A percentile compares a stretch with the other conserved stretches of the same genome.
phyloP scores from a whole-genome alignment of 1,140 invertebrate genomes.

The Agrypnia vestita region DNA sequence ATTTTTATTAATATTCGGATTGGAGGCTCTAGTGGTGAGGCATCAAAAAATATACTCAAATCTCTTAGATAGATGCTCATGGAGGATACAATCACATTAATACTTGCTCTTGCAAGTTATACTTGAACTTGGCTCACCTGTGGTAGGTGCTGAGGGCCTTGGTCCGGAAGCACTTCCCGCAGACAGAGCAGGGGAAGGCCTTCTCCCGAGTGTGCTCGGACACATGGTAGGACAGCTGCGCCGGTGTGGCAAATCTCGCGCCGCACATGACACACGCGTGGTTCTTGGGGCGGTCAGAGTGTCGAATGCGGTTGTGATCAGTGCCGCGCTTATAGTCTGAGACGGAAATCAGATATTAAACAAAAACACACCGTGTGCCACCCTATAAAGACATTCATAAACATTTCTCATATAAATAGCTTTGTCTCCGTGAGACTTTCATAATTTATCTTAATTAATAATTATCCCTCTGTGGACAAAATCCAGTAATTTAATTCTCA shows the following conservation, averaged over 20 bases:
- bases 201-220: slow-evolving; percentile 43
- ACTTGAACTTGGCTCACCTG: slow-evolving; percentile 20
- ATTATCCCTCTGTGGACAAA: too few relatives aligned
- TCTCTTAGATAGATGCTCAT: too few relatives aligned
- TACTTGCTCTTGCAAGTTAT: not conserved
- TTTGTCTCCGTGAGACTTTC: too few relatives aligned
- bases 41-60: too few relatives aligned
- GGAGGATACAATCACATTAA: not conserved
- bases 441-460: too few relatives aligned
- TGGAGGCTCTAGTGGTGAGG: too few relatives aligned
- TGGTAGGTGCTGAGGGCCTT: slow-evolving; percentile 18
- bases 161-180: slow-evolving; percentile 47
- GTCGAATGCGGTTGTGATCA: slow-evolving; percentile 45
- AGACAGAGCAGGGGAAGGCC: slow-evolving; percentile 39
- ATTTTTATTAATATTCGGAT: too few relatives aligned
- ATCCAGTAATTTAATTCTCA: not conserved
- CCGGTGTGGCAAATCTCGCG: not conserved
- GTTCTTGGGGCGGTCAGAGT: slow-evolving; percentile 29
- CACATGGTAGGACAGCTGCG: slow-evolving; percentile 25
- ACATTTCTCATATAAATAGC: not conserved
- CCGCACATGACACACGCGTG: not conserved
- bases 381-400: not conserved
- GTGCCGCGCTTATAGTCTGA: slow-evolving; percentile 24
- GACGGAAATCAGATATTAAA: not conserved
- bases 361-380: not conserved